phyloP scores from a whole-genome alignment of 2,113 vertebrate species.

The Sakesphorus luctuosus region DNA sequence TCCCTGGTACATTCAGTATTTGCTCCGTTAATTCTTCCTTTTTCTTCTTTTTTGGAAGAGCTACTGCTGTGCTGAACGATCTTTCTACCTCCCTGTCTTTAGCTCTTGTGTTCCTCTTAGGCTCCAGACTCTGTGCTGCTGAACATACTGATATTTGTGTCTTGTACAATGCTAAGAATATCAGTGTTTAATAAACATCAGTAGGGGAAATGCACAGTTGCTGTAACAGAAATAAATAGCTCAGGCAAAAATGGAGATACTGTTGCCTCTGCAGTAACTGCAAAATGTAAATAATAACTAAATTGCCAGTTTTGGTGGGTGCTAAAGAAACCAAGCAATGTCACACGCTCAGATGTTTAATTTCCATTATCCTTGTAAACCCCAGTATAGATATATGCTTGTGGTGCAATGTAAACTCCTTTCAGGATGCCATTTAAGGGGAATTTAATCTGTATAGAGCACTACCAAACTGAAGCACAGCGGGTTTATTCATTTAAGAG shows the following conservation, averaged over 20 bases:
- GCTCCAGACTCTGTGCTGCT: neutral
- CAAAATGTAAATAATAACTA: neutral
- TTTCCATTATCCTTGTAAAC: conserved; percentile 20
- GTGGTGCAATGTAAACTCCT: conserved; percentile 22
- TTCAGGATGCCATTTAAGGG: conserved; percentile 54
- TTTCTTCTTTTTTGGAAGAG: neutral
- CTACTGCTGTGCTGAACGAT: neutral
- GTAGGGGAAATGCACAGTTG: neutral
- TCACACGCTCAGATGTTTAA: neutral
- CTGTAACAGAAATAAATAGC: neutral
- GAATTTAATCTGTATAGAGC: conserved; percentile 24
- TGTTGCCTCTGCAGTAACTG: neutral
- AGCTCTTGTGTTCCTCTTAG: neutral
- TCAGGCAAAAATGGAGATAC: neutral
- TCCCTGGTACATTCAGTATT: neutral
- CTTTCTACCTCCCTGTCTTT: neutral
- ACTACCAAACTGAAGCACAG: conserved; percentile 59
- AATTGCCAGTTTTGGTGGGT: neutral
- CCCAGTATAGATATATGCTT: neutral
- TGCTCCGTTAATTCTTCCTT: neutral
- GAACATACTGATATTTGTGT: neutral
- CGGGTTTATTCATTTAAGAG: conserved; percentile 74
- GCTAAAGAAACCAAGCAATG: neutral
- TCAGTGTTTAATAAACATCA: neutral
- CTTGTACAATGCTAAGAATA: neutral